These are phyloP conservation scores for Alcedo quadribrachys DNA, from an alignment of 2,797 vertebrate genomes.

Conservation along the genomic window DNA sequence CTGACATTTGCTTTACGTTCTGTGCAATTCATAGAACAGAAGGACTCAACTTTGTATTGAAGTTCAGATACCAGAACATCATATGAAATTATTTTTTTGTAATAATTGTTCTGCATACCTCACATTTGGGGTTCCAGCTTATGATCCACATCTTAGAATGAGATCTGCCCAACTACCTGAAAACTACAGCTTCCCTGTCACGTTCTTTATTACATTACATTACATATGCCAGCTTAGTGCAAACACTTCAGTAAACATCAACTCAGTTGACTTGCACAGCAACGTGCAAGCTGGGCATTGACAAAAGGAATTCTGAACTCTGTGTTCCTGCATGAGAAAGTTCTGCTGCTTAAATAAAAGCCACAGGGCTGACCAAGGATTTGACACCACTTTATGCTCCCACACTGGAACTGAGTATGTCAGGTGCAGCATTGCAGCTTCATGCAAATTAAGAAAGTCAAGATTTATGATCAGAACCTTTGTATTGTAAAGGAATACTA, in stretches of 20 bases:
- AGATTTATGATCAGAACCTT: not conserved
- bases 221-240: not conserved
- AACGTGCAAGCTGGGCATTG: not conserved
- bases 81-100: not conserved
- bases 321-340: not conserved
- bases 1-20: not conserved
- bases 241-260: not conserved
- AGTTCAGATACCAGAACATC: not conserved
- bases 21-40: not conserved
- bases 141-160: not conserved
- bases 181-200: not conserved
- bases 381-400: not conserved
- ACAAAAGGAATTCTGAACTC: not conserved
- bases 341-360: not conserved
- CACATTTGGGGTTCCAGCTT: not conserved
- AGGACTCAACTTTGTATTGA: not conserved
- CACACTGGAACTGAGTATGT: fast-evolving
- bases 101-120: not conserved
- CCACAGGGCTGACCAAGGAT: not conserved
- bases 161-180: not conserved
- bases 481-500: not conserved
- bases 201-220: not conserved
- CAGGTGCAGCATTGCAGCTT: not conserved
- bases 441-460: not conserved
- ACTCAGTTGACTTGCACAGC: not conserved